These are phyloP conservation scores for Jordanella pulchra DNA, from an alignment of 2,797 vertebrate genomes.

Conservation along the genomic window DNA sequence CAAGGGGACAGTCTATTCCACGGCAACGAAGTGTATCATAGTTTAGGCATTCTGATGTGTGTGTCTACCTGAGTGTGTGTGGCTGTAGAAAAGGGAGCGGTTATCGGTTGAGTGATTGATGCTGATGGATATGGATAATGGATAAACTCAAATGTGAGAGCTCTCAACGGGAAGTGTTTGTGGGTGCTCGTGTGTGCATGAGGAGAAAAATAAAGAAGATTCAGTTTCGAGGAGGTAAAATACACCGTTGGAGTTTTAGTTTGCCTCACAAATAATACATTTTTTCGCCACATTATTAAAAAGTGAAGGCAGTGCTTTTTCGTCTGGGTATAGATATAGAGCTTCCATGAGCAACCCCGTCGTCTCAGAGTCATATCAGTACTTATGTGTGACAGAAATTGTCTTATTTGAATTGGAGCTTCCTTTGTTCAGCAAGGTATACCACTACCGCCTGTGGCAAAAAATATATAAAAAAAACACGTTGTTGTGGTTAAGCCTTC, in stretches of 20 bases:
- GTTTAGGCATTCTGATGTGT: slow-evolving; percentile 31
- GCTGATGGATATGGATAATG: slow-evolving; percentile 70
- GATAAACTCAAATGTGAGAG: slow-evolving; percentile 64
- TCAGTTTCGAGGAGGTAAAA: slow-evolving; percentile 2
- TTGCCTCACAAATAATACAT: slow-evolving; percentile 35
- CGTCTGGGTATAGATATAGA: slow-evolving; percentile 28
- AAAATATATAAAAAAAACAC: slow-evolving; percentile 14
- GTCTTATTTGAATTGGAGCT: slow-evolving; percentile 37
- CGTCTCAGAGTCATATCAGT: slow-evolving; percentile 51
- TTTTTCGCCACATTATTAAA: slow-evolving; percentile 50
- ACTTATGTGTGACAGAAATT: slow-evolving; percentile 60
- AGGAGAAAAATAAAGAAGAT: slow-evolving; percentile 18
- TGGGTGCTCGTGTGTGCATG: slow-evolving; percentile 17
- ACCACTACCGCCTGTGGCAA: slow-evolving; percentile 37
- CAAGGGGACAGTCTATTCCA: slow-evolving; percentile 52
- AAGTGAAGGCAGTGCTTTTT: slow-evolving; percentile 50
- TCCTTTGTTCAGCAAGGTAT: slow-evolving; percentile 47
- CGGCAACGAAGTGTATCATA: slow-evolving; percentile 41
- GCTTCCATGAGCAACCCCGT: slow-evolving; percentile 44
- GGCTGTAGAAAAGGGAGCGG: slow-evolving; percentile 32
- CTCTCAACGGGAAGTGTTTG: slow-evolving; percentile 26
- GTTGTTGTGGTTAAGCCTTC: not conserved
- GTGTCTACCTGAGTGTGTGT: slow-evolving; percentile 14
- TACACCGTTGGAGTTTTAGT: slow-evolving; percentile 11
- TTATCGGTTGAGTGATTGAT: slow-evolving; percentile 63